Evolutionary conservation across 2,797 vertebrate genomes (phyloP), one percentile per base, ranked within the genome.

Genomic region (Alectoris magna): DNA sequence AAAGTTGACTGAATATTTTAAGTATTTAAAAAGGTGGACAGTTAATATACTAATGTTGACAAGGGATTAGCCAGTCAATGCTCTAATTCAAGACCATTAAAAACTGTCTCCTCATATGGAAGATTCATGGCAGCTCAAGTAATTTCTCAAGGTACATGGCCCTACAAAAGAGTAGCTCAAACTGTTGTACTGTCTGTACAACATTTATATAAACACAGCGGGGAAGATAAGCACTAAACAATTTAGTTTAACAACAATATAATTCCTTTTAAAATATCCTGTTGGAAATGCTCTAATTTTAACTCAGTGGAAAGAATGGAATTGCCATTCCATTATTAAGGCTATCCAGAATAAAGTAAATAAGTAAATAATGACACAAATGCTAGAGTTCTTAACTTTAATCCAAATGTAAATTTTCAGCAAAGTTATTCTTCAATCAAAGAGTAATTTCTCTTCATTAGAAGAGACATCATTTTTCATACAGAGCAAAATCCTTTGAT

Each of bases 291-390:
- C 36, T 84, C 41, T 29, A 74, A 94, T 92, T 94, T 90, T 93
- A 93, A 84, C 62, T 74, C 22, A 44, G 23, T 15, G 41, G 62
- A 84, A 95, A 88, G 81, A 88, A 41, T 62, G 48, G 23, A 49
- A 49, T 36, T 90, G 75, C 74, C 87, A 87, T 56, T 36, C 72
- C 58, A 41, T 87, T 90, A 82, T 87, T 94, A 90, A 90, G 84
- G 62, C 66, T 58, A 83, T 38, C 44, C 75, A 87, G 78, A 82
- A 91, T 77, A 66, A 76, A 95, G 44, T 76, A 93, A 93, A 84
- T 67, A 92, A 94, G 44, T 73, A 93, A 93, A 90, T 67, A 92
- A 94, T 46, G 73, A 75, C 63, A 93, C 31, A 95, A 88, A 88
- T 81, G 31, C 36, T 84, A 44, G 29, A 72, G 49, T 86, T 80